phyloP scores from a whole-genome alignment of 2,797 vertebrate species.

The Hippoglossus hippoglossus region DNA sequence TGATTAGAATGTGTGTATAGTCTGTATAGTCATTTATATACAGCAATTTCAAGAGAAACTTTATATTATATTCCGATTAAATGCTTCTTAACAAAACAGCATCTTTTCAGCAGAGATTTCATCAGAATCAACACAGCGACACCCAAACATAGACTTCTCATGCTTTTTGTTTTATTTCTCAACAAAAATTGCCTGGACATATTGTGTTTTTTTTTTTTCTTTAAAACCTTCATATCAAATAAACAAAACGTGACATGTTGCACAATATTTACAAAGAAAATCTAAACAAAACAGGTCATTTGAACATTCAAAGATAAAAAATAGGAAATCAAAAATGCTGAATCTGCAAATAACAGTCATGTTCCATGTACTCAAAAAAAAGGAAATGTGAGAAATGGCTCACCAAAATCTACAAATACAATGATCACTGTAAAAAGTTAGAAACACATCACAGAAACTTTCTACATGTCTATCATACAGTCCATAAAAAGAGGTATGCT shows the following conservation, averaged over 20 bases:
- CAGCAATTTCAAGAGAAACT: conserved; percentile 40
- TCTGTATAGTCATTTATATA: conserved; percentile 60
- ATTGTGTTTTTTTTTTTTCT: conserved; percentile 48
- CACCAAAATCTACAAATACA: conserved; percentile 76
- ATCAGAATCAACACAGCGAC: conserved; percentile 37
- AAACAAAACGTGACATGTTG: conserved; percentile 69
- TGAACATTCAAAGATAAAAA: conserved; percentile 68
- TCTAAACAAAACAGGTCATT: conserved; percentile 56
- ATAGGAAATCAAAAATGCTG: conserved; percentile 42
- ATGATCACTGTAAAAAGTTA: conserved; percentile 75
- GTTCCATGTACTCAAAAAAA: conserved; percentile 68
- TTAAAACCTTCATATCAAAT: conserved; percentile 77
- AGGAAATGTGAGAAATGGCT: conserved; percentile 63
- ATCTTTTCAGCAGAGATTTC: conserved; percentile 30
- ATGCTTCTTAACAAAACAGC: conserved; percentile 67
- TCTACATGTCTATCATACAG: conserved; percentile 73
- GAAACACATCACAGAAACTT: conserved; percentile 68
- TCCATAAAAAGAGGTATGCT: conserved; percentile 75
- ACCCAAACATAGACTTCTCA: conserved; percentile 48
- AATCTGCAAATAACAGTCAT: conserved; percentile 83
- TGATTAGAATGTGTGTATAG: conserved; percentile 38
- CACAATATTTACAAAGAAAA: conserved; percentile 73
- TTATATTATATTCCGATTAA: conserved; percentile 70
- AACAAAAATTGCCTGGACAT: conserved; percentile 64
- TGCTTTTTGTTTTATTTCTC: conserved; percentile 77